A percentile compares a stretch with the other conserved stretches of the same genome.
Conservation (phyloP, 2,888 invertebrate genomes). For the Melanotus villosus region DNA sequence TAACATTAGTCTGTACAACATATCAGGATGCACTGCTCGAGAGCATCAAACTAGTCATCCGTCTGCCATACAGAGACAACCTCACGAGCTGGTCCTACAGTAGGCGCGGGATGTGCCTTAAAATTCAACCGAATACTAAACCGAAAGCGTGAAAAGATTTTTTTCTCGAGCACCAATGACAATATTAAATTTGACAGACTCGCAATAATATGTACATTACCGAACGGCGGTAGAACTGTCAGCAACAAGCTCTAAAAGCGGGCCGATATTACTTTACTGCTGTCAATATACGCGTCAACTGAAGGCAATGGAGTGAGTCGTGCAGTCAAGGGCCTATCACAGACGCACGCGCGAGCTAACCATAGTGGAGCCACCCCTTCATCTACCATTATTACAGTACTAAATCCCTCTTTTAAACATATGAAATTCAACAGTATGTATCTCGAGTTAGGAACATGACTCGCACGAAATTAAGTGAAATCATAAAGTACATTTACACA, state of each 20-base stretch:
- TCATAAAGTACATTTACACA: constrained; percentile 61
- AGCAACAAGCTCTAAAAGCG: constrained; percentile 42
- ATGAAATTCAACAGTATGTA: constrained; percentile 62
- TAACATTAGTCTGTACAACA: constrained; percentile 67
- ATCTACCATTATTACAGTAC: constrained; percentile 59
- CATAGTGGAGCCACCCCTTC: constrained; percentile 42
- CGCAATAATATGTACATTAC: constrained; percentile 27
- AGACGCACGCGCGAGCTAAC: constrained; percentile 62
- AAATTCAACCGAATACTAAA: constrained; percentile 37
- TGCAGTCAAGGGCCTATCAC: constrained; percentile 64
- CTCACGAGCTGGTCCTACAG: constrained; percentile 33
- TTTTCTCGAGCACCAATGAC: constrained; percentile 44
- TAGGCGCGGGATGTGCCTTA: constrained; percentile 39
- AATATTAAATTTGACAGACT: constrained; percentile 42
- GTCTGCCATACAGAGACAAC: constrained; percentile 22
- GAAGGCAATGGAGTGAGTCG: constrained; percentile 56
- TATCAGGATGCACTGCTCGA: constrained; percentile 56
- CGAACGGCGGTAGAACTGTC: constrained; percentile 34
- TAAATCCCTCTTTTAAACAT: constrained; percentile 58
- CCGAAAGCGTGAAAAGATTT: constrained; percentile 32
- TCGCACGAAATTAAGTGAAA: constrained; percentile 62
- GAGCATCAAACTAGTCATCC: constrained; percentile 44
- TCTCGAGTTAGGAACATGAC: constrained; percentile 65
- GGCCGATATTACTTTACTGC: constrained; percentile 32
- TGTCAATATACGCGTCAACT: constrained; percentile 44